Conservation (phyloP, 2,113 vertebrate species). For the Mesitornis unicolor region DNA sequence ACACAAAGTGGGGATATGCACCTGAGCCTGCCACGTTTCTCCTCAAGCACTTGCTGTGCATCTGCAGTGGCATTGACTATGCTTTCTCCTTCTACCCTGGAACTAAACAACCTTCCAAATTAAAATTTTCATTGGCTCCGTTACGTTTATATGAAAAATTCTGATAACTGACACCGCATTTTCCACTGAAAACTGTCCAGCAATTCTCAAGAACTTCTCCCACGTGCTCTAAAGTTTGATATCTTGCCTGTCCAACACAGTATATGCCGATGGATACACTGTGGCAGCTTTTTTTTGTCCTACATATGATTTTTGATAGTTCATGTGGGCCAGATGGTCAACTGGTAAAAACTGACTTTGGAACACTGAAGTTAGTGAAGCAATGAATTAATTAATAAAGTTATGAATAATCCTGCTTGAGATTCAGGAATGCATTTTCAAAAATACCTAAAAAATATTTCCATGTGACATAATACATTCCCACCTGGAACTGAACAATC, state of each 20-base stretch:
- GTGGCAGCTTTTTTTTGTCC: neutral
- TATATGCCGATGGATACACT: neutral
- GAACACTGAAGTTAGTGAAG: neutral
- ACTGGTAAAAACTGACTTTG: neutral
- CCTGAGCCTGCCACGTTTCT: neutral
- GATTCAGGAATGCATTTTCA: neutral
- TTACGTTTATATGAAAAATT: neutral
- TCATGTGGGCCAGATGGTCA: neutral
- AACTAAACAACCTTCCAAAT: neutral
- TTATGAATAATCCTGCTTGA: neutral
- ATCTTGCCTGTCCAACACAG: neutral
- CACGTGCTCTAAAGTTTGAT: neutral
- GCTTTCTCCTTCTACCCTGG: neutral
- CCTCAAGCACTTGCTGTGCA: neutral
- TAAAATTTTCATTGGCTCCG: neutral
- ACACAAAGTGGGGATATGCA: neutral
- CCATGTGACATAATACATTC: neutral
- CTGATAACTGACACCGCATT: neutral
- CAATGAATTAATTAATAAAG: neutral
- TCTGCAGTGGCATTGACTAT: neutral
- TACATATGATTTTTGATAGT: neutral
- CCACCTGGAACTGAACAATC: neutral
- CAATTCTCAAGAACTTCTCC: neutral
- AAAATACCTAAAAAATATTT: neutral
- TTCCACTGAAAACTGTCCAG: neutral